Evolutionary conservation across 2,888 invertebrate species (phyloP).

Genomic region (Melieria picta): DNA sequence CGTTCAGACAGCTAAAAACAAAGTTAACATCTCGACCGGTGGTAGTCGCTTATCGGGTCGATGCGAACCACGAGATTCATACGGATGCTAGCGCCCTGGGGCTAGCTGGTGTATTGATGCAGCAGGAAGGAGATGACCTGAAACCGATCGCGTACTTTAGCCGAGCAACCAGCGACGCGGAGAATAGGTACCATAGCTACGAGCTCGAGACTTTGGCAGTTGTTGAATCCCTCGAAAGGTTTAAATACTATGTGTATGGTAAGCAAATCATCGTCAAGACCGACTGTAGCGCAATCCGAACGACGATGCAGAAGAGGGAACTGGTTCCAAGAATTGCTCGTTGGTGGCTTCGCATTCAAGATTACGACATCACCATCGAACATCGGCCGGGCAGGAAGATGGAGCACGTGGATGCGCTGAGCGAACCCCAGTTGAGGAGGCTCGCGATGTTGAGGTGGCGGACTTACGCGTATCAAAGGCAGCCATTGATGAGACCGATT

Average conservation of each 20-base stretch:
- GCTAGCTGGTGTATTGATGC: slow-evolving; percentile 9
- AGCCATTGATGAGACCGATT: background rate
- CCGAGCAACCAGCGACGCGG: slow-evolving; percentile 15
- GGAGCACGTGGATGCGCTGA: slow-evolving; percentile 1
- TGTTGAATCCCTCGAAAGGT: slow-evolving; percentile 9
- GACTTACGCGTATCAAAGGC: background rate
- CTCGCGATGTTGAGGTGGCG: background rate
- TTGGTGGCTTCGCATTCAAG: slow-evolving; percentile 33
- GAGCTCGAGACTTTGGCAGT: slow-evolving; percentile 9
- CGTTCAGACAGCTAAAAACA: background rate
- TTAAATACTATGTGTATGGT: slow-evolving; percentile 13
- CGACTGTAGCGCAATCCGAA: slow-evolving; percentile 34
- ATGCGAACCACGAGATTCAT: too few relatives aligned
- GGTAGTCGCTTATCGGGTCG: slow-evolving; percentile 26
- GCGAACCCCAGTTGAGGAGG: background rate
- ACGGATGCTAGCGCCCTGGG: slow-evolving; percentile 13
- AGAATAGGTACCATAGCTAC: slow-evolving; percentile 26
- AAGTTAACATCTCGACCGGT: slow-evolving; percentile 4
- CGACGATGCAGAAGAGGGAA: slow-evolving; percentile 48
- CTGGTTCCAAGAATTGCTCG: slow-evolving; percentile 36
- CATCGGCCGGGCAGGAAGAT: slow-evolving; percentile 2
- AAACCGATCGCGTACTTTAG: slow-evolving; percentile 15
- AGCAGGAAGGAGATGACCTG: slow-evolving; percentile 6
- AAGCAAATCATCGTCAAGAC: slow-evolving; percentile 20
- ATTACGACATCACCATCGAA: background rate